Conservation (phyloP, 2,113 vertebrate genomes). For the Dinomys branickii region DNA sequence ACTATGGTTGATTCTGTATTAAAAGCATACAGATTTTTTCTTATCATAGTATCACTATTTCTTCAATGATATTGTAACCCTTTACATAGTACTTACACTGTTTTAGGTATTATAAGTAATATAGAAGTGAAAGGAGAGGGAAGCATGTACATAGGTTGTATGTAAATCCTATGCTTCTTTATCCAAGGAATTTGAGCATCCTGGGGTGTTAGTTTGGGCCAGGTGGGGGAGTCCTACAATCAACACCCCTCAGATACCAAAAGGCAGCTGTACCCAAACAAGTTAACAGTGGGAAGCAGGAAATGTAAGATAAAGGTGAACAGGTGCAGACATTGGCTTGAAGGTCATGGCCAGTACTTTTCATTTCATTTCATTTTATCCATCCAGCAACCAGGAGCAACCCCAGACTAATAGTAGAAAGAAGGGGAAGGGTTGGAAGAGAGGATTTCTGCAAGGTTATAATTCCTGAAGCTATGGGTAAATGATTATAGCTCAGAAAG, state of each 20-base stretch:
- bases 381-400: neutral
- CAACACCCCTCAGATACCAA: accelerated
- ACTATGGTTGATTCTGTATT: neutral
- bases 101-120: neutral
- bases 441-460: neutral
- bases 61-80: neutral
- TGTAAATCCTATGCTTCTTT: neutral
- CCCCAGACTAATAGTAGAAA: neutral
- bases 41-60: neutral
- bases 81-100: neutral
- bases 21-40: too few relatives aligned
- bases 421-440: neutral
- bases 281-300: neutral
- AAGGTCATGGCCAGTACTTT: neutral
- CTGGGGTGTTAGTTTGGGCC: neutral
- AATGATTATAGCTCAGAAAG: neutral
- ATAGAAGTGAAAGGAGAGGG: neutral
- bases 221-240: neutral
- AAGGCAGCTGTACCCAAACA: neutral
- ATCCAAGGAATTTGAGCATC: neutral
- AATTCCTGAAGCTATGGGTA: neutral
- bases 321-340: neutral
- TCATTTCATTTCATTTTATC: neutral
- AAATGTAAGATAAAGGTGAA: neutral
- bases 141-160: neutral